Evolutionary conservation across 2,888 invertebrate species (phyloP), one percentile per base, ranked within the genome.

Genomic region (Vesta saturnalis): DNA sequence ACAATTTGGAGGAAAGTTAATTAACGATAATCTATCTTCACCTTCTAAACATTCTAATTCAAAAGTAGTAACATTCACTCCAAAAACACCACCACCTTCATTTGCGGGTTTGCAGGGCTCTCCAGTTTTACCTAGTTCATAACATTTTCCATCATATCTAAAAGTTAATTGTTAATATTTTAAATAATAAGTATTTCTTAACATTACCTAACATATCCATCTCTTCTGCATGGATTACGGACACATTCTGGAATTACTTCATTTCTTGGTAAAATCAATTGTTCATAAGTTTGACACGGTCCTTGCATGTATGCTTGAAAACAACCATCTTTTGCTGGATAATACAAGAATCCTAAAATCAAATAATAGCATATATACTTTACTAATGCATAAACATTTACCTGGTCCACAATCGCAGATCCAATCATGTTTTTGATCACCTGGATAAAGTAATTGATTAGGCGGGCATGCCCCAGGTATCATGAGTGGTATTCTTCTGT

Each of bases 391-490:
- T 19, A 14, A 49, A 4, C 16, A 73, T 71, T 82, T 82, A 88
- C 89, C 86, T 76, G 87, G 87, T 67, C 86, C 85, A 74, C 89
- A 89, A 72, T 89, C 89, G 72, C 89, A 89, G 60, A 91, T 87
- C 90, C 90, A 91, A 72, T 89, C 89, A 69, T 87, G 87, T 57
- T 83, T 84, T 73, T 89, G 88, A 73, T 89, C 88, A 1, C 91
- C 91, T 0, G 91, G 91, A 79, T 92, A 92, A 5, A 87, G 86
- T 0, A 90, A 79, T 83, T 92, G 90, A 78, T 90, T 89, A 47
- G 84, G 84, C 0, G 88, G 86, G 77, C 92, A 93, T 75, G 83
- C 83, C 0, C 86, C 84, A 0, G 90, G 90, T 21, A 87, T 82
- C 71, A 82, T 88, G 0, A 91, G 81, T 6, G 91, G 91, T 63